Percentiles rank a stretch among this genome's conserved stretches.
These are phyloP conservation scores for Xenus cinereus DNA, from an alignment of 2,113 vertebrate species.

Conservation along the genomic window DNA sequence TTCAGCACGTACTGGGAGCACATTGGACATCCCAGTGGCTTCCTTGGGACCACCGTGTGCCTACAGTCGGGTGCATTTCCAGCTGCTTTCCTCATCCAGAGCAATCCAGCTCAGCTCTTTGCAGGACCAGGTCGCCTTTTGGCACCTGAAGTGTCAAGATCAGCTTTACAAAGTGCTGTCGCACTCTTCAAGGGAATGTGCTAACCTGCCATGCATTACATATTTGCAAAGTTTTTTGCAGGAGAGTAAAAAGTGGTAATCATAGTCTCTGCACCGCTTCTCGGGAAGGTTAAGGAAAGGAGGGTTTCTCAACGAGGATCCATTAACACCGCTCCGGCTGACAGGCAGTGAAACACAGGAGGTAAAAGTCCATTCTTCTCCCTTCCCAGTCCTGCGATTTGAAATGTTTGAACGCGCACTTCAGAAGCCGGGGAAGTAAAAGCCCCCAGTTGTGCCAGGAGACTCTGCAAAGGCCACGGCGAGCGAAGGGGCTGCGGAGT, in stretches of 20 bases:
- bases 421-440: slow-evolving; percentile 39
- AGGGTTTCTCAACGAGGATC: background rate
- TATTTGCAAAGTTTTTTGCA: background rate
- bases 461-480: slow-evolving; percentile 40
- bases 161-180: background rate
- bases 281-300: background rate
- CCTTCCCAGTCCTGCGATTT: slow-evolving; percentile 48
- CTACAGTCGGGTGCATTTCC: background rate
- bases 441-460: slow-evolving; percentile 44
- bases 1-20: background rate
- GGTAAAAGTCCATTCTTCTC: slow-evolving; percentile 48
- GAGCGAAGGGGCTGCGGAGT: slow-evolving; percentile 1
- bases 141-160: background rate
- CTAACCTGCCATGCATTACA: fast-evolving
- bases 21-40: background rate
- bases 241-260: background rate
- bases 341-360: slow-evolving; percentile 16
- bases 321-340: background rate
- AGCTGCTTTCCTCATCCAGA: background rate
- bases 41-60: background rate
- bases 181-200: background rate
- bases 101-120: background rate
- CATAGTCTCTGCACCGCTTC: background rate
- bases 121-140: background rate
- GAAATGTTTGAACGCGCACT: slow-evolving; percentile 20